Base-by-base conservation (phyloP, 2,888 invertebrate genomes). In the Zygaena filipendulae region DNA sequence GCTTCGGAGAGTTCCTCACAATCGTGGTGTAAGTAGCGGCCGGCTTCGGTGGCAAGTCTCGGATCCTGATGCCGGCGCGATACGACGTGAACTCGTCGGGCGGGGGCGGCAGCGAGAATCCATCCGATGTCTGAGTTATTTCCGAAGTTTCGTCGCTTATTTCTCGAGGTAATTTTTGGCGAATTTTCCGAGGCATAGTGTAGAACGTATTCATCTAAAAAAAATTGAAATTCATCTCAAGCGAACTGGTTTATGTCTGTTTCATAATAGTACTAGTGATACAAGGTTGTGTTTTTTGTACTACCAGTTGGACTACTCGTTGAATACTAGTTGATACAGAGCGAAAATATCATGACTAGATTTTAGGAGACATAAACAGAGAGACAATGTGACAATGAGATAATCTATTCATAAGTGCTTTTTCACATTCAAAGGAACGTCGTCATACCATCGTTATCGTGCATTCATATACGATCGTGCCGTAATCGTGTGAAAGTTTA, bases 131-230 rank as follows among this genome's bases (percentile, higher is more conserved):
- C 49, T 71, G 72, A 2, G 74, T 72, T 33, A 71, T 68, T 48
- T 70, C 75, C 0, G 75, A 75, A 3, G 49, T 45, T 37, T 74
- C 77, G 39, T 77, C 77, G 44, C 69, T 71, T 21, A 71, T 45
- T 38, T 74, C 72, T 35, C 63, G 71, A 0, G 59, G 47, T 13
- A 58, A 30, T 44, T 68, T 79, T 29, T 69, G 63, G 2, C 68
- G 63, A 47, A 61, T 59, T 50, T 71, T 77, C 42, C 72, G 59
- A 4, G 79, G 79, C 67, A 79, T 77, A 7, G 79, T 77, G 43
- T 75, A 75, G 40, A 77, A 79, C 19, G 77, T 70, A 46, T 71
- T 75, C 63, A 72, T 70, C 77, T 74, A 46, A 32, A 64, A 69
- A 27, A 22, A 23, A 14, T 11, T n/a, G n/a, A n/a, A n/a, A n/a